These are phyloP conservation scores for Sinonovacula constricta DNA, from an alignment of 1,140 invertebrate species.

Conservation along the genomic window DNA sequence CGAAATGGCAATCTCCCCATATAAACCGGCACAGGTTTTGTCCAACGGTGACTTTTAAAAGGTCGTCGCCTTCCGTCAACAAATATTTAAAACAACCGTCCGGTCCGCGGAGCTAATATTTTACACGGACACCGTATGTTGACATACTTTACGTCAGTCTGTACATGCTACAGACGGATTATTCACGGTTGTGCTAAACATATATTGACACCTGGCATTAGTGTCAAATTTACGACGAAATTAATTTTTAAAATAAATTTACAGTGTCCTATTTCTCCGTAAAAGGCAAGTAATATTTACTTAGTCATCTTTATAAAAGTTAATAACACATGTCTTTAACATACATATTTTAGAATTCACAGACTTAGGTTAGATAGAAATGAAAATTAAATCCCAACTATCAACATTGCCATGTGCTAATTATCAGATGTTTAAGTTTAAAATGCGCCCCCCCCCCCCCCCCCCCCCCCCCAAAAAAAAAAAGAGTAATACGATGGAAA, in stretches of 20 bases:
- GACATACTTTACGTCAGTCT: not conserved
- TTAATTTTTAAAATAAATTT: not conserved
- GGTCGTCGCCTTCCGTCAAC: not conserved
- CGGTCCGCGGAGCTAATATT: not conserved
- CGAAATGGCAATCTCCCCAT: no score
- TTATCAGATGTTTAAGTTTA: not conserved
- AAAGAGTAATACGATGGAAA: no score
- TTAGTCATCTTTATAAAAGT: not conserved
- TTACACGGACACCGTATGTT: not conserved
- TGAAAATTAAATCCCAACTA: not conserved
- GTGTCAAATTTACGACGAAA: not conserved
- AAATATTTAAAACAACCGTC: not conserved
- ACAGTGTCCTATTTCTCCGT: no score
- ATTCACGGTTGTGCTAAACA: not conserved
- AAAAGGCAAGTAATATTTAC: no score
- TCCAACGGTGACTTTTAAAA: not conserved
- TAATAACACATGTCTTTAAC: not conserved
- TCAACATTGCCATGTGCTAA: not conserved
- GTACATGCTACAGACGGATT: not conserved
- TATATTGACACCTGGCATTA: not conserved
- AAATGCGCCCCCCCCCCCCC: no score
- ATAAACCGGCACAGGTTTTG: not conserved
- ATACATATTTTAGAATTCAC: not conserved
- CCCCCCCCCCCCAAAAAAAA: no score
- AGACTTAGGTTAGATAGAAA: not conserved